These are phyloP conservation scores for Capreolus pygargus DNA, from an alignment of 2,113 vertebrate species.

Conservation along the genomic window DNA sequence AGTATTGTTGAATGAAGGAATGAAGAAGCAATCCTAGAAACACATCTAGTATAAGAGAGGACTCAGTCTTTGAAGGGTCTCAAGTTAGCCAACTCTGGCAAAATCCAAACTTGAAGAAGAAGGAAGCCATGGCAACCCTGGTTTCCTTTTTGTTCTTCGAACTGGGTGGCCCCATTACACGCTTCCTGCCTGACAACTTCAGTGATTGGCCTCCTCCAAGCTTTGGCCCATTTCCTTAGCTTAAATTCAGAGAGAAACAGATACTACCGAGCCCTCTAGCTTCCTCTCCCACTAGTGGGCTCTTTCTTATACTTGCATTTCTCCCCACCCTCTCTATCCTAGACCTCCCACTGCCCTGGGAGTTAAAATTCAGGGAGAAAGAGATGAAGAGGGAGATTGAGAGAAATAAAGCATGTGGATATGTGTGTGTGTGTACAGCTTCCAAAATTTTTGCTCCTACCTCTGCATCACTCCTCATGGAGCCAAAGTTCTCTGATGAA, in stretches of 20 bases:
- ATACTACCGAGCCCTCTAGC: background rate
- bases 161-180: constrained; percentile 47
- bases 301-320: background rate
- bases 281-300: background rate
- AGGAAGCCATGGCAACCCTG: constrained; percentile 34
- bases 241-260: constrained; percentile 8
- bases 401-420: background rate
- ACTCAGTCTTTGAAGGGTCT: background rate
- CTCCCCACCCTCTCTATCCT: background rate
- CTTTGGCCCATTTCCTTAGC: constrained; percentile 44
- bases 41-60: background rate
- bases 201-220: background rate
- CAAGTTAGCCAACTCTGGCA: constrained; percentile 45
- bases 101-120: background rate
- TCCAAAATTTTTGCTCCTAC: background rate
- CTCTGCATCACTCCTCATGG: background rate
- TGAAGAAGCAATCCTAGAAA: background rate
- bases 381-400: background rate
- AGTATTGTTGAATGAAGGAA: background rate
- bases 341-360: background rate
- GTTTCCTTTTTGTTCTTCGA: constrained; percentile 27
- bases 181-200: constrained; percentile 60
- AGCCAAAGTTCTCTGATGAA: constrained; percentile 12
- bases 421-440: background rate
- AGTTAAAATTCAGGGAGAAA: background rate